phyloP scores from a whole-genome alignment of 1,140 invertebrate species.

The Chionoecetes opilio region DNA sequence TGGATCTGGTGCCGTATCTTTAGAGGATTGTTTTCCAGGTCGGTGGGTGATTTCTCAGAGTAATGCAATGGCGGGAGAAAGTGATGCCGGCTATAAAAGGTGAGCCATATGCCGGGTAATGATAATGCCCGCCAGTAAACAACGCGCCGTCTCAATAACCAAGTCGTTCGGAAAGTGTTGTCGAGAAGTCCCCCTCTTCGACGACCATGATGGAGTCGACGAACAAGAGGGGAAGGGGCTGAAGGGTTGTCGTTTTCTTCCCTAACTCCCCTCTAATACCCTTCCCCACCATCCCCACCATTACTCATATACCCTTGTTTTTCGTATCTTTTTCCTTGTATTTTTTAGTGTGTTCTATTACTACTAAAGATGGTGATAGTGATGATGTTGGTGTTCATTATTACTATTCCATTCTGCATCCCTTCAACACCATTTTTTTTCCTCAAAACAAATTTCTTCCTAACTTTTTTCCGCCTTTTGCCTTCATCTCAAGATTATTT shows the following conservation, averaged over 20 bases:
- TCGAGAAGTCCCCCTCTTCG: slow-evolving; percentile 38
- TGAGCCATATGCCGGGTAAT: slow-evolving; percentile 71
- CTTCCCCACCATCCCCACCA: background rate
- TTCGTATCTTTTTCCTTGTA: no score
- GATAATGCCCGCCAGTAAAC: slow-evolving; percentile 71
- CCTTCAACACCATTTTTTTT: background rate
- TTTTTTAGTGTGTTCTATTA: background rate
- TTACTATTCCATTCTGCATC: background rate
- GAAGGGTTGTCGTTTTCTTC: background rate
- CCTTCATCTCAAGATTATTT: background rate
- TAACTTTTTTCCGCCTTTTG: background rate
- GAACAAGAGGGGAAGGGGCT: background rate
- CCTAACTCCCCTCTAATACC: background rate
- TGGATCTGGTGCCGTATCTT: slow-evolving; percentile 45
- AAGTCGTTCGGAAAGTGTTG: slow-evolving; percentile 51
- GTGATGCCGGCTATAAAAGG: slow-evolving; percentile 71
- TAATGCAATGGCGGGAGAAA: slow-evolving; percentile 61
- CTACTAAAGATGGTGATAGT: background rate
- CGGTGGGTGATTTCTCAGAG: slow-evolving; percentile 67
- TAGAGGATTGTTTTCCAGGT: slow-evolving; percentile 65
- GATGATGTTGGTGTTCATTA: background rate
- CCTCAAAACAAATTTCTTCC: background rate
- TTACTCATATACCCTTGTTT: background rate
- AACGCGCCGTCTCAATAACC: slow-evolving; percentile 68
- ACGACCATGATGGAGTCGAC: background rate